Evolutionary conservation across 2,797 vertebrate species (phyloP), one percentile per base, ranked within the genome.

Genomic region (Coregonus suidteri): DNA sequence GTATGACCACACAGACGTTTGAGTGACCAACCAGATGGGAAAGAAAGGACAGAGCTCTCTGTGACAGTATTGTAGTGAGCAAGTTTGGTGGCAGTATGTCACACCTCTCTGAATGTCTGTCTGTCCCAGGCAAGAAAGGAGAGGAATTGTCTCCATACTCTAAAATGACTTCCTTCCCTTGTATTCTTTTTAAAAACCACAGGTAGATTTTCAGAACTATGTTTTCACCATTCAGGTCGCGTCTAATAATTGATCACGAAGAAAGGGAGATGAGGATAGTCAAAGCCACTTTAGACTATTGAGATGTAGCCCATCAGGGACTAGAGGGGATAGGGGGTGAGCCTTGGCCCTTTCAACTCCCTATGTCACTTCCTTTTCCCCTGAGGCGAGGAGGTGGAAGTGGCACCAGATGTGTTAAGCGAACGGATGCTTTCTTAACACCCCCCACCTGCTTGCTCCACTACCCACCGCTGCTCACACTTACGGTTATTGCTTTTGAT

Each of bases 331-430:
- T 4, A 15, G 11, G 20, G 20, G 41, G 15, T 73, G 16, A 70
- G 68, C 3, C 4, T 70, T 78, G 82, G 73, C 75, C 14, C 85
- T 87, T 92, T 93, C 88, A 93, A 93, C 85, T 83, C 89, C 76
- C 87, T 75, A 80, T 89, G 92, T 84, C 86, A 85, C 90, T 90
- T 91, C 91, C 91, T 30, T 86, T 81, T 81, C 77, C 86, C 85
- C 31, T 1, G 47, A 80, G 91, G 86, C 79, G 31, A 53, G 80
- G 37, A 90, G 89, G 41, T 47, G 41, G 91, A 92, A 92, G 84
- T 86, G 13, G 64, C 76, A 88, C 81, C 90, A 92, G 88, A 91
- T 93, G 92, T 92, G 90, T 88, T 89, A 84, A 79, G 25, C 83
- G 74, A 86, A 89, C 77, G 70, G 83, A 91, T 88, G 84, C 83